Base-by-base conservation (phyloP, 1,140 invertebrate species). In the Camponotus pennsylvanicus region DNA sequence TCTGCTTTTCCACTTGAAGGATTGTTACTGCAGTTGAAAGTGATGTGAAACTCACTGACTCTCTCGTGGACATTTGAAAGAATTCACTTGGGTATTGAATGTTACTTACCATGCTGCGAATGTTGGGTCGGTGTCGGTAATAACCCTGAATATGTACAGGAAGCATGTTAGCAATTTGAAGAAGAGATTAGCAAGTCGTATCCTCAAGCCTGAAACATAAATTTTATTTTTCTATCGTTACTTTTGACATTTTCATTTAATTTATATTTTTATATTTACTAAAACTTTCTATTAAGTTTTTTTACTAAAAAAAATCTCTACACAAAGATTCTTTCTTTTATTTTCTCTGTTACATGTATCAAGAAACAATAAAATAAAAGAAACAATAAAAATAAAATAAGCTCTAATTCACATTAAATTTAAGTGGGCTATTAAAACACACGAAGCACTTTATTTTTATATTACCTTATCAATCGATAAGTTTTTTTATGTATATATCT, bases 121-220 rank as follows among this genome's bases (percentile, higher is more conserved):
- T 79, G 97, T 98, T 57, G 98, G 98, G 95, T 98, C 97, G 93
- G 96, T 96, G 95, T 99, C 98, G 90, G 97, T 97, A 90, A 98
- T 96, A 21, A 99, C 99, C 92, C 99, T 96, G 93, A 98, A 97
- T 95, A 99, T 98, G 95, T 99, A 99, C 91, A 99, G 96, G 93
- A 99, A 96, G 95, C 99, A 99, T 95, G 99, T 98, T 93, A 99
- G 95, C 77, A 99, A 96, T 96, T 99, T 99, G 96, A 99, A 98
- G 94, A 99, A 97, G 93, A 99, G 96, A 96, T 99, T 99, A 91
- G 98, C 98, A 92, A 99, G 98, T 94, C 99, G 97, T 96, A 99
- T 99, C 92, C 98, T 97, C 95, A 99, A 97, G 97, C 98, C 98
- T 99, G 96, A 69, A 96, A 86, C 40, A 91, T 57, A 82, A 87